These are phyloP conservation scores for Trachythela sp. DNA, from an alignment of 64 coral and sea anemone species.

Conservation along the genomic window DNA sequence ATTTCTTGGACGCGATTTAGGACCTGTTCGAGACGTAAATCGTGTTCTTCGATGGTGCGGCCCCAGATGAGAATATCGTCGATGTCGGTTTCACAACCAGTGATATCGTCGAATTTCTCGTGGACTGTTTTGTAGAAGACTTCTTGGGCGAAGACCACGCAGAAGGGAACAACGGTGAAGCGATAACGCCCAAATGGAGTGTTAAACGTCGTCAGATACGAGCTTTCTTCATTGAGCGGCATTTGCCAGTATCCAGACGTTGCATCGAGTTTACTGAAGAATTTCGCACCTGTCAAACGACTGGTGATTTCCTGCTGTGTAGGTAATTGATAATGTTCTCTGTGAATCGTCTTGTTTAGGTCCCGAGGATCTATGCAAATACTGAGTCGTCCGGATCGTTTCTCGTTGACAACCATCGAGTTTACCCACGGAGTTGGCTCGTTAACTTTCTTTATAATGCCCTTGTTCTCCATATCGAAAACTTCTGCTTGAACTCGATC, in stretches of 20 bases:
- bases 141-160: background rate
- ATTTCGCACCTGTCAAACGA: constrained; percentile 28
- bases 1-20: background rate
- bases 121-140: constrained; percentile 10
- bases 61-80: constrained; percentile 2
- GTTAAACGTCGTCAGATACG: background rate
- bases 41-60: background rate
- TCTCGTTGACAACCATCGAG: constrained; percentile 38
- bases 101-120: background rate
- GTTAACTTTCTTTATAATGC: constrained; percentile 25
- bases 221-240: background rate
- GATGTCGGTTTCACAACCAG: background rate
- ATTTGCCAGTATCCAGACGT: constrained; percentile 43
- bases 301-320: constrained; percentile 53
- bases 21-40: background rate
- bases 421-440: constrained; percentile 53
- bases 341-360: constrained; percentile 46
- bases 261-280: constrained; percentile 20
- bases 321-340: constrained; percentile 45
- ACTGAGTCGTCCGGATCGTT: constrained; percentile 21
- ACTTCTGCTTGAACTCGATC: constrained; percentile 29
- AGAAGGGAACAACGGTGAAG: background rate
- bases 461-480: constrained; percentile 32
- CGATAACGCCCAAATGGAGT: constrained; percentile 2
- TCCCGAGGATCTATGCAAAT: constrained; percentile 56